Conservation (phyloP, 2,888 invertebrate genomes). For the Crematogaster levior region DNA sequence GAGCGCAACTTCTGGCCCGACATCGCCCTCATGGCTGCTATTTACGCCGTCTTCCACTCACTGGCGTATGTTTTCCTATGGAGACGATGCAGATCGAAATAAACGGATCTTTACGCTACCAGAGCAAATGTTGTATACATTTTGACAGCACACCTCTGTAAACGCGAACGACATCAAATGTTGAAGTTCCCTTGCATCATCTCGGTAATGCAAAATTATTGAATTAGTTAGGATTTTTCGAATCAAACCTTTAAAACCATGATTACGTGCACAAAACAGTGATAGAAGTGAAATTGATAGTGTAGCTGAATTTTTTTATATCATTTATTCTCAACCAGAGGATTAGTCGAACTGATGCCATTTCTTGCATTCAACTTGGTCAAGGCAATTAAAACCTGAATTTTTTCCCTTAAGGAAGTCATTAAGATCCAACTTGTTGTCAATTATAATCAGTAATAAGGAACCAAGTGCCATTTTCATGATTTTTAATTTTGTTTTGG, state of each 20-base stretch:
- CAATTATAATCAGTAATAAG: too few relatives aligned
- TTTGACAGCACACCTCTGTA: not conserved
- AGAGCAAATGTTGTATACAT: not conserved
- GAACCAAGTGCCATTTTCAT: too few relatives aligned
- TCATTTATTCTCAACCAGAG: too few relatives aligned
- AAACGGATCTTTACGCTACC: not conserved
- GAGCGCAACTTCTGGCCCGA: slow-evolving; percentile 89
- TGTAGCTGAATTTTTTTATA: too few relatives aligned
- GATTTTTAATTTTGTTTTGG: too few relatives aligned
- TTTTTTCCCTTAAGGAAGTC: too few relatives aligned
- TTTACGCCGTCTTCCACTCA: slow-evolving; percentile 90
- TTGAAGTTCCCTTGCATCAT: not conserved
- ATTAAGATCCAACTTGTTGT: too few relatives aligned
- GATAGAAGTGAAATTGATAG: not conserved
- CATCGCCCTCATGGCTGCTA: slow-evolving; percentile 88
- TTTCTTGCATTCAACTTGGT: too few relatives aligned
- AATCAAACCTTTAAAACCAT: too few relatives aligned
- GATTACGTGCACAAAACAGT: not conserved
- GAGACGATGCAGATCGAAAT: slow-evolving; percentile 85
- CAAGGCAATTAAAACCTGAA: too few relatives aligned
- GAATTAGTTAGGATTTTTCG: too few relatives aligned
- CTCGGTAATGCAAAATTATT: not conserved
- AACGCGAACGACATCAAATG: not conserved
- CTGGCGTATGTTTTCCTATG: slow-evolving; percentile 90
- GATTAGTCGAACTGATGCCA: too few relatives aligned